These are phyloP conservation scores for Patiria miniata DNA, from an alignment of 35 echinoderm and acorn worm genomes.

Conservation along the genomic window DNA sequence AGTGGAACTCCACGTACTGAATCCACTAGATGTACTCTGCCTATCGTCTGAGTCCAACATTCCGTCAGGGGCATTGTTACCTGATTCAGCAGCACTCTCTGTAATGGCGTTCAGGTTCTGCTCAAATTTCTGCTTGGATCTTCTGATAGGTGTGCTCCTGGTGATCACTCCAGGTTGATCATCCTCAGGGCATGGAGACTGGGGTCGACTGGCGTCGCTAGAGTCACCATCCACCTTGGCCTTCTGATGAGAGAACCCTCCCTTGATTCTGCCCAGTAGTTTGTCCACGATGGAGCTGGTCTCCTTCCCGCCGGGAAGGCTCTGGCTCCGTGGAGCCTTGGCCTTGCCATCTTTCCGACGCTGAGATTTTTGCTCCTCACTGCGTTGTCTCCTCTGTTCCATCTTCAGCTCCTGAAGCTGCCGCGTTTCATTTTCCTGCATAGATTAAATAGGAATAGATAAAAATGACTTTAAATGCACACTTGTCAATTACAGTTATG, in stretches of 20 bases:
- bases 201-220: slow-evolving; percentile 47
- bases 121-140: slow-evolving; percentile 68
- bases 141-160: slow-evolving; percentile 41
- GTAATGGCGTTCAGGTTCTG: slow-evolving; percentile 68
- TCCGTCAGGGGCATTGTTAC: background rate
- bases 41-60: slow-evolving; percentile 26
- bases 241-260: slow-evolving; percentile 62
- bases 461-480: background rate
- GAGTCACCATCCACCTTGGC: slow-evolving; percentile 38
- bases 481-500: too few species aligned
- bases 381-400: slow-evolving; percentile 71
- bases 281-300: slow-evolving; percentile 69
- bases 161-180: slow-evolving; percentile 22
- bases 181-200: slow-evolving; percentile 57
- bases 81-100: slow-evolving; percentile 41
- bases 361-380: slow-evolving; percentile 74
- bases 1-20: slow-evolving; percentile 26
- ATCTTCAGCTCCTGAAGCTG: slow-evolving; percentile 71
- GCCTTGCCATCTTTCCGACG: slow-evolving; percentile 46
- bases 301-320: slow-evolving; percentile 62
- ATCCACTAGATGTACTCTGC: slow-evolving; percentile 23
- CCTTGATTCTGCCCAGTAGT: slow-evolving; percentile 74
- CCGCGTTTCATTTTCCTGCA: slow-evolving; percentile 89
- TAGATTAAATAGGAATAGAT: background rate
- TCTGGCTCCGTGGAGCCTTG: slow-evolving; percentile 42